Conservation (phyloP, 2,888 invertebrate genomes). For the Orthonevra nobilis region DNA sequence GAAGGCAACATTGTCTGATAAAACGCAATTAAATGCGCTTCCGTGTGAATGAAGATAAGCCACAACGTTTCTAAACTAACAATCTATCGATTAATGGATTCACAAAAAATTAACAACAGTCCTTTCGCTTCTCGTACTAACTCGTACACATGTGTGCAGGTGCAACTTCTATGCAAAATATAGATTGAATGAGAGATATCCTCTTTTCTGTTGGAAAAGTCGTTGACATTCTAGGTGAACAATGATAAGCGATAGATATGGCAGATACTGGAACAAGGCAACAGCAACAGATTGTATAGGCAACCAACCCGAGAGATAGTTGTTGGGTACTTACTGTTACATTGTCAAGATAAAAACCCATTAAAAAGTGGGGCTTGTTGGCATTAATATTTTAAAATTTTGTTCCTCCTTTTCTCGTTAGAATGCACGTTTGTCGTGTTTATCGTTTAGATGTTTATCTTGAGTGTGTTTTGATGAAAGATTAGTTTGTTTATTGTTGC, state of each 20-base stretch:
- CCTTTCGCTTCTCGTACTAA: too few relatives aligned
- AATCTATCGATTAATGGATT: too few relatives aligned
- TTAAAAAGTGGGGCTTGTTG: slow-evolving; percentile 52
- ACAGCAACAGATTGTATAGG: slow-evolving; percentile 4
- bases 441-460: slow-evolving; percentile 2
- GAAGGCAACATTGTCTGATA: slow-evolving; percentile 20
- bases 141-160: not conserved
- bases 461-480: not conserved
- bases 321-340: slow-evolving; percentile 41
- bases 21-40: slow-evolving; percentile 60
- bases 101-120: too few relatives aligned
- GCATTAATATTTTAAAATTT: slow-evolving; percentile 23
- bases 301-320: slow-evolving; percentile 19
- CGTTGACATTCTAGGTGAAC: slow-evolving; percentile 37
- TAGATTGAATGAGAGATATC: too few relatives aligned
- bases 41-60: slow-evolving; percentile 36
- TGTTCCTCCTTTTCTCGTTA: not conserved
- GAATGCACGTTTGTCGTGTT: slow-evolving; percentile 25
- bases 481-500: slow-evolving; percentile 9
- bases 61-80: slow-evolving; percentile 1
- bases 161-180: not conserved
- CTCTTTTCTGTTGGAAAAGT: too few relatives aligned
- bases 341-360: slow-evolving; percentile 53
- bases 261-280: slow-evolving; percentile 8
- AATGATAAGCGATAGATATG: slow-evolving; percentile 23